These are phyloP conservation scores for Drosophila leonis DNA, from an alignment of 2,888 invertebrate species.

Conservation along the genomic window DNA sequence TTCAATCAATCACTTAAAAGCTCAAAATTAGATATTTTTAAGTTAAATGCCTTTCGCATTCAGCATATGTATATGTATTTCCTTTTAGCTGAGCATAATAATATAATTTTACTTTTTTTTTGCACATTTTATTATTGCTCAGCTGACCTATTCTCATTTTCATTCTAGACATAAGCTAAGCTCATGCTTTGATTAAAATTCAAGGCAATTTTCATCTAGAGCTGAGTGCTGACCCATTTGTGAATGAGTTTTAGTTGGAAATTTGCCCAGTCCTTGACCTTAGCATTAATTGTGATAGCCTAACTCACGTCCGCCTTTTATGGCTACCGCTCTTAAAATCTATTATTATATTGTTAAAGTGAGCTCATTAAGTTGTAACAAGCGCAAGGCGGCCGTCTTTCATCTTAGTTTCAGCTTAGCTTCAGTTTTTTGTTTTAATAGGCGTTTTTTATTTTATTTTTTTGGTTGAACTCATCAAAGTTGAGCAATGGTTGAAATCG, in stretches of 20 bases:
- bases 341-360: constrained; percentile 60
- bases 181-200: constrained; percentile 4
- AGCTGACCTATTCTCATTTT: neutral
- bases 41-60: too few species aligned
- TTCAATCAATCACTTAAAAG: too few species aligned
- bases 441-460: constrained; percentile 20
- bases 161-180: neutral
- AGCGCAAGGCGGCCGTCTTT: constrained; percentile 49
- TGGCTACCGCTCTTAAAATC: constrained; percentile 59
- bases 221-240: constrained; percentile 59
- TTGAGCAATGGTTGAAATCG: constrained; percentile 49
- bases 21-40: too few species aligned
- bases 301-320: constrained; percentile 51
- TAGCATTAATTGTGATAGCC: constrained; percentile 19
- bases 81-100: neutral
- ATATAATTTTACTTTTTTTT: neutral
- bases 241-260: constrained; percentile 26
- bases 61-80: too few species aligned
- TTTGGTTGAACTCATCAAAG: constrained; percentile 64
- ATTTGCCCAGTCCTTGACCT: constrained; percentile 69
- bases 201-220: constrained; percentile 36
- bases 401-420: constrained; percentile 31
- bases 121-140: neutral
- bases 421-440: constrained; percentile 25
- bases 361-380: constrained; percentile 60